Percentiles rank a stretch among this genome's conserved stretches.
Conservation (phyloP, 2,797 vertebrate species). For the Orestias chungarensis region DNA sequence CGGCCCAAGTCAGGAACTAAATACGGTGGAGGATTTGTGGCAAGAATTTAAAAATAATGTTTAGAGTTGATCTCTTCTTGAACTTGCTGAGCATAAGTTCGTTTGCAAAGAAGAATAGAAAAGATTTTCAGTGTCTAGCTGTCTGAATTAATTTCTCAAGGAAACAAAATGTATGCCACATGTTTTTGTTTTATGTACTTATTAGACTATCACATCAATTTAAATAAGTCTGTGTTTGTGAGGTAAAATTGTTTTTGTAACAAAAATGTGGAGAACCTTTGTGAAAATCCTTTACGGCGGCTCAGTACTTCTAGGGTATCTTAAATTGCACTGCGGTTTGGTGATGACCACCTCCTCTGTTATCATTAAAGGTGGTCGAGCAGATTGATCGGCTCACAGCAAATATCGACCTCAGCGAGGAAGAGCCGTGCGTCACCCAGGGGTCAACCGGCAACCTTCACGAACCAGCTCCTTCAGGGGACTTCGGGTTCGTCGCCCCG, state of each 20-base stretch:
- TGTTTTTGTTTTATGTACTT: not conserved
- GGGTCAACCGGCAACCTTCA: slow-evolving; percentile 35
- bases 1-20: not conserved
- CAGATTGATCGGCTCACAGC: slow-evolving; percentile 84
- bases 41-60: not conserved
- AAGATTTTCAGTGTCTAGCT: not conserved
- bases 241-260: not conserved
- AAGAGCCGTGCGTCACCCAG: slow-evolving; percentile 41
- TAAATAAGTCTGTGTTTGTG: not conserved
- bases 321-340: not conserved
- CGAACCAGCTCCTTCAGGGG: slow-evolving; percentile 41
- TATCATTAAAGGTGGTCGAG: slow-evolving; percentile 81
- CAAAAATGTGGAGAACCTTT: not conserved
- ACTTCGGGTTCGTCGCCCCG: slow-evolving; percentile 43
- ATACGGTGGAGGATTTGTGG: not conserved
- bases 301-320: not conserved
- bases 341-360: slow-evolving; percentile 29
- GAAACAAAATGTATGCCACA: too few species aligned
- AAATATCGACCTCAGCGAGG: slow-evolving; percentile 75
- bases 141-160: too few species aligned
- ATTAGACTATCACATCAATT: not conserved
- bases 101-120: not conserved
- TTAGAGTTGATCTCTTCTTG: not conserved
- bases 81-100: not conserved
- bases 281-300: not conserved